Percentiles rank a stretch among this genome's conserved stretches.
phyloP scores from a whole-genome alignment of 2,888 invertebrate species.

The Alentia gelatinosa region DNA sequence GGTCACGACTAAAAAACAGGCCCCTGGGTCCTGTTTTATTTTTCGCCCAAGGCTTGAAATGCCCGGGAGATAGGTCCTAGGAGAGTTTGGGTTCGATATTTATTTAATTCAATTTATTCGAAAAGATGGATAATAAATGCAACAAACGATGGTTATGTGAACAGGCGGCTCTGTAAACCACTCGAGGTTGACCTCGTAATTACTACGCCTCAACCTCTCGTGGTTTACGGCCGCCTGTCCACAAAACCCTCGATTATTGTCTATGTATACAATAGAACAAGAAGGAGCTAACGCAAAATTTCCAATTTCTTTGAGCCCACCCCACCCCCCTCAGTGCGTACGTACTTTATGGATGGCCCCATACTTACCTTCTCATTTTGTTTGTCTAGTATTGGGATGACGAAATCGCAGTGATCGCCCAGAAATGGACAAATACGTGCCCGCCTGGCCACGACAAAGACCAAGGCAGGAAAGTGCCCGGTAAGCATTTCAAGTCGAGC shows the following conservation, averaged over 20 bases:
- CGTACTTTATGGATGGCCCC: no score
- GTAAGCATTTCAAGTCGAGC: constrained; percentile 59
- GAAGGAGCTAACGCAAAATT: not conserved
- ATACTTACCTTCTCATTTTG: constrained; percentile 2
- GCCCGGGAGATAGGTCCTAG: no score
- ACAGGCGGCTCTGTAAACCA: no score
- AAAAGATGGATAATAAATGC: no score
- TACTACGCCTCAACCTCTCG: no score
- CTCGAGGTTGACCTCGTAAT: no score
- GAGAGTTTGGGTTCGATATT: no score
- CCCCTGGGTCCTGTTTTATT: no score
- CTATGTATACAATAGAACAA: not conserved
- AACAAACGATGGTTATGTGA: no score
- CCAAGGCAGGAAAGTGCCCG: constrained; percentile 67
- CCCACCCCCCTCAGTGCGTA: not conserved
- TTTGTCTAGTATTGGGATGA: constrained; percentile 67
- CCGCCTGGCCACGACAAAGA: constrained; percentile 68
- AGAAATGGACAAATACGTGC: constrained; percentile 73
- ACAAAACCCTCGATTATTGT: not conserved
- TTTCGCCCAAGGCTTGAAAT: no score
- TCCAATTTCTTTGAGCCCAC: not conserved
- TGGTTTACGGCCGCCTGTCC: not conserved
- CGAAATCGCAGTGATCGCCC: constrained; percentile 69
- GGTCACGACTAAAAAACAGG: no score
- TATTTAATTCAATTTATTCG: no score